phyloP scores from a whole-genome alignment of 2,113 vertebrate species.

The Malurus elegans region DNA sequence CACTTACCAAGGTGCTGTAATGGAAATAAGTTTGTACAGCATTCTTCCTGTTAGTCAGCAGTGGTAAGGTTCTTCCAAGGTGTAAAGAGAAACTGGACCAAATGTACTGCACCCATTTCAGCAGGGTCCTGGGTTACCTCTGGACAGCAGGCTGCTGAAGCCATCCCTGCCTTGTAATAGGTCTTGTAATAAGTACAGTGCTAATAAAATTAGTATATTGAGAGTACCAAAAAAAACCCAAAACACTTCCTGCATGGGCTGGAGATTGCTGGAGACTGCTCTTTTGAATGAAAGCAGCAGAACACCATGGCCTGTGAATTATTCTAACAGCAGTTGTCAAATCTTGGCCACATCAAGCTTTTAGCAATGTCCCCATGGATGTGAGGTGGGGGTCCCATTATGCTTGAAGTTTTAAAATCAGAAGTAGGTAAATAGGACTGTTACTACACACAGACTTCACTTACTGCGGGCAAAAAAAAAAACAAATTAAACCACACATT shows the following conservation, averaged over 20 bases:
- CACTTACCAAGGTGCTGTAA: conserved; percentile 55
- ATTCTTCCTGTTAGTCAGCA: conserved; percentile 39
- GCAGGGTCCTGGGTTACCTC: background rate
- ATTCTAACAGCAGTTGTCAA: conserved; percentile 20
- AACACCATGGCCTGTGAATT: background rate
- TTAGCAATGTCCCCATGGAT: conserved; percentile 2
- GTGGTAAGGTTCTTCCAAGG: background rate
- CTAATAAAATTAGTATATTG: background rate
- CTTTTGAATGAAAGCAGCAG: background rate
- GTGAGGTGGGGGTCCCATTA: background rate
- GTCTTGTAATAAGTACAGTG: background rate
- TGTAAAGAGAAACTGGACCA: conserved; percentile 27
- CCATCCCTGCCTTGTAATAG: background rate
- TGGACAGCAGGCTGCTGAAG: background rate
- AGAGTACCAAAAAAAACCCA: background rate
- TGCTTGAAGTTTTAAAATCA: background rate
- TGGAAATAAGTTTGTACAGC: conserved; percentile 44
- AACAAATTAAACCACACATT: background rate
- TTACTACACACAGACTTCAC: background rate
- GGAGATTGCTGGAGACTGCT: background rate
- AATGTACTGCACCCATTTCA: background rate
- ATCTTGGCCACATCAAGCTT: background rate
- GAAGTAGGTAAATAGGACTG: background rate
- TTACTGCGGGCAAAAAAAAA: accelerated
- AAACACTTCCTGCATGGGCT: background rate